A percentile compares a stretch with the other conserved stretches of the same genome.
Conservation (phyloP, 1,140 invertebrate species). For the Hypothenemus hampei region DNA sequence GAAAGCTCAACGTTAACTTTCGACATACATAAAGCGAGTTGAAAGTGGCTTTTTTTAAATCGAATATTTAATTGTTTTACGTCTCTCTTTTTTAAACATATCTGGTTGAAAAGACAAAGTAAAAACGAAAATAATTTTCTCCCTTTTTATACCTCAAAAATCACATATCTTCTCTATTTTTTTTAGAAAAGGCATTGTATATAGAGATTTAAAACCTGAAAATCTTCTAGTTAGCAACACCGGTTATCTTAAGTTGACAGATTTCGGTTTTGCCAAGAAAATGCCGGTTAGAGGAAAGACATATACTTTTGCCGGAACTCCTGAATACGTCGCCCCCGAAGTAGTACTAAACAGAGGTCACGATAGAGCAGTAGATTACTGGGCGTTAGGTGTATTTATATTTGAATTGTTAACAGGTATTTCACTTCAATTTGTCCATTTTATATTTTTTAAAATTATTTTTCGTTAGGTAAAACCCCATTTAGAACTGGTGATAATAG, state of each 20-base stretch:
- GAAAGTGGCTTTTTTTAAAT: too few species aligned
- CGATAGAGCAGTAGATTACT: conserved; percentile 89
- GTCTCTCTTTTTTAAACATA: too few species aligned
- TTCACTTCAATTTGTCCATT: not conserved
- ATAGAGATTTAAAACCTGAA: conserved; percentile 92
- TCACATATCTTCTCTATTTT: too few species aligned
- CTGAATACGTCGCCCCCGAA: conserved; percentile 89
- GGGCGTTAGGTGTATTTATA: conserved; percentile 89
- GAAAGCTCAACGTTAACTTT: too few species aligned
- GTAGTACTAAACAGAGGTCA: conserved; percentile 90
- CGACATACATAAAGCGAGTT: too few species aligned
- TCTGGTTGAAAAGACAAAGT: too few species aligned
- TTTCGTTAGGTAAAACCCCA: conserved; percentile 67
- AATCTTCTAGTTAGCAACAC: conserved; percentile 82
- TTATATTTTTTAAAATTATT: not conserved
- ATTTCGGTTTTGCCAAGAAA: conserved; percentile 95
- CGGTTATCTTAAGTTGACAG: conserved; percentile 94
- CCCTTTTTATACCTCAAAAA: too few species aligned
- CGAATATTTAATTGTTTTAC: too few species aligned
- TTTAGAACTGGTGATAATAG: conserved; percentile 78
- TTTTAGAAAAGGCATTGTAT: conserved; percentile 70
- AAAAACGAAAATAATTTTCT: too few species aligned
- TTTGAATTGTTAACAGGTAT: conserved; percentile 84
- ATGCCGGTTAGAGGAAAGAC: conserved; percentile 77
- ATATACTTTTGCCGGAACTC: conserved; percentile 97